Conservation (phyloP, 2,113 vertebrate genomes). For the Rissa tridactyla region DNA sequence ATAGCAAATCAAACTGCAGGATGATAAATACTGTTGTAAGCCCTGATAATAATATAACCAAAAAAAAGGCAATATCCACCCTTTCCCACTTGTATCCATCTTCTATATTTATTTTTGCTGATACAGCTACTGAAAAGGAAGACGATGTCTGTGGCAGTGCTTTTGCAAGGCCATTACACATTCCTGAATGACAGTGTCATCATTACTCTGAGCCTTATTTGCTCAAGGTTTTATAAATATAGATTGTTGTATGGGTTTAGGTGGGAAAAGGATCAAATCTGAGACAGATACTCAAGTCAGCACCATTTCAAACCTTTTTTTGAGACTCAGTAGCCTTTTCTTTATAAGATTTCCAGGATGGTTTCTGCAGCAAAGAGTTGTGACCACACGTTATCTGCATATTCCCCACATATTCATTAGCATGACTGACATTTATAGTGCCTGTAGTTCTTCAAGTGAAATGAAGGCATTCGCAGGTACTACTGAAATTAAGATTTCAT, state of each 20-base stretch:
- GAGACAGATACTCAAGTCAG: not conserved
- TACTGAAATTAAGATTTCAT: not conserved
- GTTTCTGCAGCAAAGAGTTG: not conserved
- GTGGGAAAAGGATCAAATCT: not conserved
- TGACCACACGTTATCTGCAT: not conserved
- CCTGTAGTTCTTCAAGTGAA: not conserved
- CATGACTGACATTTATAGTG: not conserved
- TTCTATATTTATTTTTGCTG: conserved; percentile 42
- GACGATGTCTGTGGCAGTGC: not conserved
- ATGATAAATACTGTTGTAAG: conserved; percentile 66
- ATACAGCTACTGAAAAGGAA: not conserved
- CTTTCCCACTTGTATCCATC: conserved; percentile 12
- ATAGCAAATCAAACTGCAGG: conserved; percentile 54
- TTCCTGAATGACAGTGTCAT: not conserved
- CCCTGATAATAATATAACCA: conserved; percentile 50
- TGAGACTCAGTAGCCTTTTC: not conserved
- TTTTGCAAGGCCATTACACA: conserved; percentile 31
- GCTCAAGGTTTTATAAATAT: conserved; percentile 29
- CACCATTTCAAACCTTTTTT: not conserved
- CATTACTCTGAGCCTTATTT: conserved; percentile 12
- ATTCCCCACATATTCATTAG: not conserved
- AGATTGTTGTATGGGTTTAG: not conserved
- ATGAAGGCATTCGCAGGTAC: not conserved
- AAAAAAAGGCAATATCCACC: conserved; percentile 45
- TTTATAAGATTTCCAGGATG: not conserved